These are phyloP conservation scores for Rotaria macrura DNA, from an alignment of 2,888 invertebrate genomes.

Conservation along the genomic window DNA sequence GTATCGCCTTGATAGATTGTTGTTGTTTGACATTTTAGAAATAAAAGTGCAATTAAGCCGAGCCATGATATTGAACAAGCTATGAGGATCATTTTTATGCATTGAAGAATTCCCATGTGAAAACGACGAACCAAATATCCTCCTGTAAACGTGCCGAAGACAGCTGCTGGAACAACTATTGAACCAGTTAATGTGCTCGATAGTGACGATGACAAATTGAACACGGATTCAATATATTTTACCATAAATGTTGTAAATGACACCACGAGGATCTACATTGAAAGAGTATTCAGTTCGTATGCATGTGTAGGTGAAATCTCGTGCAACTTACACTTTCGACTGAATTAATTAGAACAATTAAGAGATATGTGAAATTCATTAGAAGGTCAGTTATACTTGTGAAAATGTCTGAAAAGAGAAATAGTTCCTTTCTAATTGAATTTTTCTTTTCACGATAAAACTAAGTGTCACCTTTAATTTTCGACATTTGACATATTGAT, in stretches of 20 bases:
- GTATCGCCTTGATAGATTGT: not conserved
- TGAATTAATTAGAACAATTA: not conserved
- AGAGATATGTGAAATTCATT: not conserved
- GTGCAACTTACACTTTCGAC: not conserved
- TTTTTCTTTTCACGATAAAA: too few species aligned
- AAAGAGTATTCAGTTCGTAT: not conserved
- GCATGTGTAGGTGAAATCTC: not conserved
- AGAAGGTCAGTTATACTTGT: slow-evolving; percentile 9
- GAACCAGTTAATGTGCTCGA: not conserved
- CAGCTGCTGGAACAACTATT: slow-evolving; percentile 31
- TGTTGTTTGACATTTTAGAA: slow-evolving; percentile 23
- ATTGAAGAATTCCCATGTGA: slow-evolving; percentile 24
- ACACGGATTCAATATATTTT: not conserved
- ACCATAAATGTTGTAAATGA: slow-evolving; percentile 13
- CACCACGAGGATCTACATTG: not conserved
- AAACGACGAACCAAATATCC: slow-evolving; percentile 25
- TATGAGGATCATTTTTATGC: slow-evolving; percentile 24
- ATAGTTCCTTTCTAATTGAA: too few species aligned
- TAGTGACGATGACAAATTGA: not conserved
- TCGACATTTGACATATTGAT: not conserved
- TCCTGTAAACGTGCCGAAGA: slow-evolving; percentile 25
- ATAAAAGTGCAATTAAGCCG: slow-evolving; percentile 28
- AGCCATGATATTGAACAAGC: slow-evolving; percentile 13
- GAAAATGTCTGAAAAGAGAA: not conserved
- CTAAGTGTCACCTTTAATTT: not conserved